phyloP scores from a whole-genome alignment of 1,140 invertebrate genomes.

The Trichogramma pretiosum region DNA sequence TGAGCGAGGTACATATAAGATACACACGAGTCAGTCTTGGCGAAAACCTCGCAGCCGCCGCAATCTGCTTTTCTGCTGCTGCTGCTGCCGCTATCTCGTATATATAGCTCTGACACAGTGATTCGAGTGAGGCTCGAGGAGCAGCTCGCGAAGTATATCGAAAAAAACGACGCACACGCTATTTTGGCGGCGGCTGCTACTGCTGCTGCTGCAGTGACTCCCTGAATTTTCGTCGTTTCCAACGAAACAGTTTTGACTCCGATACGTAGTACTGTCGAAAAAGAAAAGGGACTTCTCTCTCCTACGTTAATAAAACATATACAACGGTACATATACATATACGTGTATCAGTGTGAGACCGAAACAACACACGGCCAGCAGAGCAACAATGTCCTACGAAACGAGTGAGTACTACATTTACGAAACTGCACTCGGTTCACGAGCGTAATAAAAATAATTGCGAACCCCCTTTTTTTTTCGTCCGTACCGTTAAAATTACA shows the following conservation, averaged over 20 bases:
- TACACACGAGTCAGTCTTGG: background rate
- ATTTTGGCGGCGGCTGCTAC: conserved; percentile 1
- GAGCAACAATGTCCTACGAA: conserved; percentile 13
- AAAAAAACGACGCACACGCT: background rate
- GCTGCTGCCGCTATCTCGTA: too few relatives aligned
- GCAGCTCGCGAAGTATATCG: background rate
- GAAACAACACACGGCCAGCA: background rate
- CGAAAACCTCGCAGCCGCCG: too few relatives aligned
- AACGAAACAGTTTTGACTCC: background rate
- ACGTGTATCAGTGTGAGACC: background rate
- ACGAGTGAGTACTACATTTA: conserved; percentile 8
- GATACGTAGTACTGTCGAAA: background rate
- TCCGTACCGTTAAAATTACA: too few relatives aligned
- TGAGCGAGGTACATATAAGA: background rate
- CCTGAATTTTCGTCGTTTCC: background rate
- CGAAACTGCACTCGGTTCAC: background rate
- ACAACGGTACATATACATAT: background rate
- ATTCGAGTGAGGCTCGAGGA: too few relatives aligned
- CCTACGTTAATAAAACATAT: background rate
- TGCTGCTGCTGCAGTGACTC: background rate
- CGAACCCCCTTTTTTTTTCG: too few relatives aligned
- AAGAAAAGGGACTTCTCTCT: background rate
- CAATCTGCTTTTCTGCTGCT: too few relatives aligned
- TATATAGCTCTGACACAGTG: too few relatives aligned
- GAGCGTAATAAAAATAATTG: too few relatives aligned